phyloP scores from a whole-genome alignment of 2,888 invertebrate genomes.

The Protodeltote pygarga region DNA sequence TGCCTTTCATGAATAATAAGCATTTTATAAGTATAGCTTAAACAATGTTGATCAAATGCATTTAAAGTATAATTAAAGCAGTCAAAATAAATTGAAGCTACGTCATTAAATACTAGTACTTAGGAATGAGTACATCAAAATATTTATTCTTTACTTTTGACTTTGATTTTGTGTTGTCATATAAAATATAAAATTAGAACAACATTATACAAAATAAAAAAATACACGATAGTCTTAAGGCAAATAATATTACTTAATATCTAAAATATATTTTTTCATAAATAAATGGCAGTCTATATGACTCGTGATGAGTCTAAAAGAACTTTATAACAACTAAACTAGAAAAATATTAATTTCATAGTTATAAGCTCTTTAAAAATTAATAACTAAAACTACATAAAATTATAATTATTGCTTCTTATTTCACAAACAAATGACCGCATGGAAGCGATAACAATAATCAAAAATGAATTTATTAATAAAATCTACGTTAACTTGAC shows the following conservation, averaged over 20 bases:
- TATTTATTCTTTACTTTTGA: conserved; percentile 36
- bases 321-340: conserved; percentile 32
- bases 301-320: conserved; percentile 34
- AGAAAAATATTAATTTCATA: conserved; percentile 33
- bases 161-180: conserved; percentile 28
- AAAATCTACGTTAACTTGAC: conserved; percentile 1
- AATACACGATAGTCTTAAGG: conserved; percentile 40
- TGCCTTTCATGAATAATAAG: conserved; percentile 5
- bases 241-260: conserved; percentile 39
- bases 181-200: conserved; percentile 23
- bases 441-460: conserved; percentile 38
- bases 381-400: conserved; percentile 39
- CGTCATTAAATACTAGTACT: conserved; percentile 28
- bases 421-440: conserved; percentile 30
- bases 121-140: conserved; percentile 23
- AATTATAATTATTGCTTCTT: conserved; percentile 46
- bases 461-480: conserved; percentile 15
- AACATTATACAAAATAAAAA: conserved; percentile 21
- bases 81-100: conserved; percentile 49
- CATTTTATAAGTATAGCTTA: conserved; percentile 40
- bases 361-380: conserved; percentile 45
- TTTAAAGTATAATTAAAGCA: conserved; percentile 55
- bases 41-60: conserved; percentile 52
- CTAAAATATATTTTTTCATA: conserved; percentile 46
- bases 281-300: conserved; percentile 54